Base-by-base conservation (phyloP, 2,113 vertebrate species). In the Felis chaus region DNA sequence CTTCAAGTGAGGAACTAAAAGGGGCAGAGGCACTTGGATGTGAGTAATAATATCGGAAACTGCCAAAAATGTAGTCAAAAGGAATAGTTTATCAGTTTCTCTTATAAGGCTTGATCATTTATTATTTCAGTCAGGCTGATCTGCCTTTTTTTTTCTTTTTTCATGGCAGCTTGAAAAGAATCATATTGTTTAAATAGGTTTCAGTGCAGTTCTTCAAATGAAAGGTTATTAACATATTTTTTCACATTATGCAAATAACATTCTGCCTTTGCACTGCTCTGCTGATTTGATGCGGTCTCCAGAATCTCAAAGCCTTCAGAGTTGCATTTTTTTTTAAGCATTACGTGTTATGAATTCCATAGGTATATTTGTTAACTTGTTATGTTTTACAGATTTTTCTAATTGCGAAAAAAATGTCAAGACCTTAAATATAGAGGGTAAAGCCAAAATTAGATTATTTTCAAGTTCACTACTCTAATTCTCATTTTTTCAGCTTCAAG, bases 381-480 rank as follows among this genome's bases (percentile, higher is more conserved):
- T 92, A 69, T 65, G 25, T 55, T 97, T 93, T 53, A 96, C 39
- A 65, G 29, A 31, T 90, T 86, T 95, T 95, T 96, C 66, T 81
- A 96, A 97, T 97, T 97, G 95, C 95, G 71, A 78, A 98, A 98
- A 95, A 97, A 39, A 80, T 93, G 76, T 39, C 92, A 66, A 93
- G 87, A 91, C 29, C 55, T 97, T 96, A 97, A 97, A 95, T 71
- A 61, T 93, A 89, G 4, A 91, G 50, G 63, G 10, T 97, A 82
- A 95, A 73, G 14, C 65, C 89, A 96, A 98, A 97, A 96, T 95
- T 48, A 89, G 61, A 93, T 98, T 97, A 91, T 82, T 57, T 45
- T 78, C 94, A 95, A 97, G 63, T 95, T 98, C 97, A 90, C 96
- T 63, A 94, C 90, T 76, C 41, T 97, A 97, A 84, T 97, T 50